phyloP scores from a whole-genome alignment of 2,888 invertebrate genomes.

The Perithous albicinctus region DNA sequence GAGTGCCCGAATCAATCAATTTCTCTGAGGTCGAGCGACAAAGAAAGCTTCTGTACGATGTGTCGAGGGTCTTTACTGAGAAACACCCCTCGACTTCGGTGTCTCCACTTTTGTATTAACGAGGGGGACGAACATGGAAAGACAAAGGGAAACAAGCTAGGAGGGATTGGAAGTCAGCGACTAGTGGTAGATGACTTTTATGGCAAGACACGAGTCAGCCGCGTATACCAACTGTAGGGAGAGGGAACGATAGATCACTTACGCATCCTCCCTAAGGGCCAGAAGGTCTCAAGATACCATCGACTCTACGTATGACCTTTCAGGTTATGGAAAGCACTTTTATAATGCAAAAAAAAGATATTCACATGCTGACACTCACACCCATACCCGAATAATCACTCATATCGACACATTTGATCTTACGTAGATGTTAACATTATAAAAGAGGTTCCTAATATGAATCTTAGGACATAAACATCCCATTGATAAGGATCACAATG shows the following conservation, averaged over 20 bases:
- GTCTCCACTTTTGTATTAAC: conserved; percentile 7
- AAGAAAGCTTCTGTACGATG: conserved; percentile 19
- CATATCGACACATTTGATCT: not conserved
- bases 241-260: conserved; percentile 22
- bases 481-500: no score
- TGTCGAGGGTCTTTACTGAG: conserved; percentile 2
- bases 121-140: not conserved
- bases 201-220: conserved; percentile 11
- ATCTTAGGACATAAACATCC: not conserved
- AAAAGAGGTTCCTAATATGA: not conserved
- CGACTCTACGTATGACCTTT: not conserved
- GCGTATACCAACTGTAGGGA: not conserved
- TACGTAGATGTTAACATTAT: not conserved
- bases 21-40: conserved; percentile 28
- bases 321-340: not conserved
- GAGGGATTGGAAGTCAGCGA: conserved; percentile 8
- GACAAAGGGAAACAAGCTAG: not conserved
- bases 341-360: not conserved
- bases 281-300: not conserved
- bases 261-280: not conserved
- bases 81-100: conserved; percentile 28
- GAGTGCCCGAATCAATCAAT: conserved; percentile 48
- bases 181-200: conserved; percentile 26
- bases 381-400: not conserved
- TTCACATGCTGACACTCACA: not conserved